Percentiles rank a stretch among this genome's conserved stretches.
Conservation (phyloP, 2,888 invertebrate genomes). For the Eretmocerus hayati region DNA sequence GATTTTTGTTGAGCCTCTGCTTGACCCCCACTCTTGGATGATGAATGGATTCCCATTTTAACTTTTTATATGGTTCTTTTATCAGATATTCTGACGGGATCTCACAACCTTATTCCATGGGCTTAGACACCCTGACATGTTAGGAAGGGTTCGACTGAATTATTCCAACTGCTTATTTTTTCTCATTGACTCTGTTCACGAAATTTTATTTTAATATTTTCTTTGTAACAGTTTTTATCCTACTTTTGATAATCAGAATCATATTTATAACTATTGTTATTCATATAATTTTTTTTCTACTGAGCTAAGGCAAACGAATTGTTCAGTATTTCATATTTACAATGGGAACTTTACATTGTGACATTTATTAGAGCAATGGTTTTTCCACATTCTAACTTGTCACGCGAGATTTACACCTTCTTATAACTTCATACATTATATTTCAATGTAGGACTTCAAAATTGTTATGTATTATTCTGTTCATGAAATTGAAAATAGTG, state of each 20-base stretch:
- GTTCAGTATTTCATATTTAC: slow-evolving; percentile 20
- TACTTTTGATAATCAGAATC: slow-evolving; percentile 21
- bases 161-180: background rate
- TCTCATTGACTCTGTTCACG: too few relatives aligned
- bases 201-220: slow-evolving; percentile 20
- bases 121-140: too few relatives aligned
- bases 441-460: slow-evolving; percentile 14
- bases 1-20: too few relatives aligned
- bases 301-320: slow-evolving; percentile 20
- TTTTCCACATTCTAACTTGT: slow-evolving; percentile 12
- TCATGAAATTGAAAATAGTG: slow-evolving; percentile 9
- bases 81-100: too few relatives aligned
- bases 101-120: too few relatives aligned
- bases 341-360: slow-evolving; percentile 19
- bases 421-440: slow-evolving; percentile 11
- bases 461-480: slow-evolving; percentile 1
- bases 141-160: background rate
- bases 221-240: slow-evolving; percentile 17
- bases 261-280: slow-evolving; percentile 15
- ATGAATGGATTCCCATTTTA: too few relatives aligned
- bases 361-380: slow-evolving; percentile 13
- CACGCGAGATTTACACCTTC: slow-evolving; percentile 8
- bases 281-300: slow-evolving; percentile 20
- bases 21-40: too few relatives aligned
- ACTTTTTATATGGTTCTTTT: too few relatives aligned